Evolutionary conservation across 2,113 vertebrate genomes (phyloP), one percentile per base, ranked within the genome.

Genomic region (Stegostoma tigrinum): DNA sequence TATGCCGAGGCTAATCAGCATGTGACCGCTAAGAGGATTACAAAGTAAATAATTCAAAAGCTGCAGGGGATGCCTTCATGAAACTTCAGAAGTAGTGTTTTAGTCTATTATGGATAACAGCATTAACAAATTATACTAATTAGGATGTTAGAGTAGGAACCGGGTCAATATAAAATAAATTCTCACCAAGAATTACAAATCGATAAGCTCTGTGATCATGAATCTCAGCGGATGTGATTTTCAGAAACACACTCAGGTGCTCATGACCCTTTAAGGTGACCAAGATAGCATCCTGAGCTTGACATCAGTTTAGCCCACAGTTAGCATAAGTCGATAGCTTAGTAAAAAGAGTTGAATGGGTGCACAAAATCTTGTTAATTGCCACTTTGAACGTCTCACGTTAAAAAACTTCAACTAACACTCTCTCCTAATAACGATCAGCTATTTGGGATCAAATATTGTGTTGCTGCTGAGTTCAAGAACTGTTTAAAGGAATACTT

Each of bases 21-120:
- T 93, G 89, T 93, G 89, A 93, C 34, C 55, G 42, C 61, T 93
- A 66, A 93, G 89, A 93, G 89, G 89, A 93, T 93, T 93, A 67
- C 89, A 66, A 66, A 93, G 89, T 66, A 93, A 93, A 67, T 93
- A 93, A 93, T 93, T 93, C 61, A 93, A 21, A 34, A 93, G 61
- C 89, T 61, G 66, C 89, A 38, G 61, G 61, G 34, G 61, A 66
- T 93, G 89, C 55, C 64, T 91, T 83, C 80, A 45, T 83, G 80
- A 83, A 83, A 83, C 80, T 83, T 91, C 61, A 93, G 8, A 93
- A 93, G n/a, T 93, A 93, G 66, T 67, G 38, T n/a, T 93, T 93
- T 93, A 23, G 61, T 64, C 30, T 93, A 38, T 93, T 93, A 93
- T 66, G 61, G 89, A 66, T 38, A 93, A 19, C 89, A 93, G 38